A percentile compares a stretch with the other conserved stretches of the same genome.
Conservation (phyloP, 23 tunicate species). For the Botrylloides violaceus region DNA sequence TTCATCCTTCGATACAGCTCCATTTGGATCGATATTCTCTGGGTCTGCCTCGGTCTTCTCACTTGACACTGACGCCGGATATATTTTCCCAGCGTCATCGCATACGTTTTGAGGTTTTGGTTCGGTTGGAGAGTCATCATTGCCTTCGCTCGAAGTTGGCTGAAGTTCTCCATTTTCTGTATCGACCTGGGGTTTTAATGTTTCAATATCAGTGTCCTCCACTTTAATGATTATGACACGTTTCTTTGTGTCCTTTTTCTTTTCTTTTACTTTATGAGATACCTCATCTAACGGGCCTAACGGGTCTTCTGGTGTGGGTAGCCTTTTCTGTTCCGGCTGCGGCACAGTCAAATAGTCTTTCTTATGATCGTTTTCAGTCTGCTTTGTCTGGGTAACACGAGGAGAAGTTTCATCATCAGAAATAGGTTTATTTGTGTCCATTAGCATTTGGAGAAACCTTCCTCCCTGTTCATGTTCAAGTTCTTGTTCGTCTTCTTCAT, state of each 20-base stretch:
- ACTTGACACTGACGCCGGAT: no score
- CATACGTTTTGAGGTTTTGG: no score
- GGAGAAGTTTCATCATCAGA: background rate
- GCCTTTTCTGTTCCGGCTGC: background rate
- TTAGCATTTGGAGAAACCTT: background rate
- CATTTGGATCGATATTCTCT: background rate
- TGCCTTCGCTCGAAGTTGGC: background rate
- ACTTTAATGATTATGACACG: slow-evolving; percentile 13
- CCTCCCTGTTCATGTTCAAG: background rate
- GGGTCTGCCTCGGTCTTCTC: background rate
- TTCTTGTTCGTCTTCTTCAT: background rate
- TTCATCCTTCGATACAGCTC: background rate
- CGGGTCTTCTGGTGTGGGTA: background rate
- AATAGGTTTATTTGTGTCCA: background rate
- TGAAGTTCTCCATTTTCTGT: background rate
- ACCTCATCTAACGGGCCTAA: background rate
- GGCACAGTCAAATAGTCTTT: slow-evolving; percentile 8
- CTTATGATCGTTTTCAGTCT: background rate
- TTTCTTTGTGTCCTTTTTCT: background rate
- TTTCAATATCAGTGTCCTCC: slow-evolving; percentile 1
- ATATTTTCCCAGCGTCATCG: no score
- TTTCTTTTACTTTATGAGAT: background rate
- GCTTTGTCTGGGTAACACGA: background rate
- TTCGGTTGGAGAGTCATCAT: background rate
- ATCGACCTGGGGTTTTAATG: background rate